phyloP scores from a whole-genome alignment of 2,113 vertebrate species.

The Natator depressus region DNA sequence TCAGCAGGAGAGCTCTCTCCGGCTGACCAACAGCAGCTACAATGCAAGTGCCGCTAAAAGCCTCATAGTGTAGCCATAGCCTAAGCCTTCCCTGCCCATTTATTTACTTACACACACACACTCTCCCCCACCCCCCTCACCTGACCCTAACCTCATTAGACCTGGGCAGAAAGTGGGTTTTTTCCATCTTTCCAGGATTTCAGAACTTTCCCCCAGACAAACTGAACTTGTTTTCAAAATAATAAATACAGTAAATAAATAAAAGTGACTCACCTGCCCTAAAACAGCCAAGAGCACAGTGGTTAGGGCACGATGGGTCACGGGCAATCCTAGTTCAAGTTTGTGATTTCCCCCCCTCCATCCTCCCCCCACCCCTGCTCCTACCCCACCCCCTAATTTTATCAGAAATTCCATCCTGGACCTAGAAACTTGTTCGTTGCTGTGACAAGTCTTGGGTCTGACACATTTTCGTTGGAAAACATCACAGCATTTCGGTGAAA shows the following conservation, averaged over 20 bases:
- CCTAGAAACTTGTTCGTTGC: not conserved
- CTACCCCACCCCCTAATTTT: not conserved
- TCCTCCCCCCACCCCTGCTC: too few relatives aligned
- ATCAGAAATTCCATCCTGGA: not conserved
- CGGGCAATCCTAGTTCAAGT: not conserved
- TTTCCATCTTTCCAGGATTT: not conserved
- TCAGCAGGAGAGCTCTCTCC: too few relatives aligned
- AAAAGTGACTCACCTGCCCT: not conserved
- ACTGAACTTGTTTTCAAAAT: not conserved
- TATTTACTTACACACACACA: too few relatives aligned
- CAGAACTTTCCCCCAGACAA: not conserved
- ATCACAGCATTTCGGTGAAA: not conserved
- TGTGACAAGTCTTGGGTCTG: not conserved
- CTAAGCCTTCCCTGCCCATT: not conserved
- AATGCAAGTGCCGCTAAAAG: too few relatives aligned
- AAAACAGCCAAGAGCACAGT: not conserved
- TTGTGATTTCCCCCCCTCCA: not conserved
- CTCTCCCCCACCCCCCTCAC: too few relatives aligned
- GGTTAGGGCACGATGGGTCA: not conserved
- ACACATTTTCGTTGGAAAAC: too few relatives aligned
- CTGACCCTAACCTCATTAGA: too few relatives aligned
- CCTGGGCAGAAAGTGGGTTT: not conserved
- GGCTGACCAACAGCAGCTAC: too few relatives aligned
- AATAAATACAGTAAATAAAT: not conserved
- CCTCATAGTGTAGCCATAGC: too few relatives aligned